phyloP scores from a whole-genome alignment of 2,113 vertebrate genomes.

The Origma solitaria region DNA sequence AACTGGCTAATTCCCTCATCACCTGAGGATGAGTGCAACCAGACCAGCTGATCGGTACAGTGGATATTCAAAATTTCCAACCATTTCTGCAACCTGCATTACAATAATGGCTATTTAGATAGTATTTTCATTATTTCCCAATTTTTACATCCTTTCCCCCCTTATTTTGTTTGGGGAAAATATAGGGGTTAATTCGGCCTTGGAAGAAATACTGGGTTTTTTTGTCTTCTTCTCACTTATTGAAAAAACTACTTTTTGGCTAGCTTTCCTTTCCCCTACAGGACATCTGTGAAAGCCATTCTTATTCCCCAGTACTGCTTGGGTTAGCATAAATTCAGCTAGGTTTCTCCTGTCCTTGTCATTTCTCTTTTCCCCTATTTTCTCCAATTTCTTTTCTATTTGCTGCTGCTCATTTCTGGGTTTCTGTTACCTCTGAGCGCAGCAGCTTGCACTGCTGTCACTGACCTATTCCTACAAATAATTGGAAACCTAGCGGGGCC shows the following conservation, averaged over 20 bases:
- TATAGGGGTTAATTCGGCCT: neutral
- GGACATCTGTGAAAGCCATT: neutral
- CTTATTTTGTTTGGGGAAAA: neutral
- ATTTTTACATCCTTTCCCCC: neutral
- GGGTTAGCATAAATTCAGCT: neutral
- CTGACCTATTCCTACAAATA: constrained; percentile 3
- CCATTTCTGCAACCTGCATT: neutral
- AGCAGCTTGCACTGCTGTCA: neutral
- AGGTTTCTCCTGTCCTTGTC: neutral
- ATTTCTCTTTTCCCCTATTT: neutral
- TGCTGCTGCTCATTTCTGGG: neutral
- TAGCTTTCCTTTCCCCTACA: neutral
- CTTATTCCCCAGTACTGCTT: neutral
- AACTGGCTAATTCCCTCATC: constrained; percentile 45
- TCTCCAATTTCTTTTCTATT: neutral
- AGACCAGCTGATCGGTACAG: neutral
- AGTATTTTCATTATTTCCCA: neutral
- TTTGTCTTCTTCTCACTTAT: neutral
- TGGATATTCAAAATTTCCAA: constrained; percentile 10
- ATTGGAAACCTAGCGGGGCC: neutral
- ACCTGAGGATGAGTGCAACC: neutral
- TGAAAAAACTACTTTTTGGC: neutral
- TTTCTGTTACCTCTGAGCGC: neutral
- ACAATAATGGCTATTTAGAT: neutral
- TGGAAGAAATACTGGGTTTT: neutral